Evolutionary conservation across 2,113 vertebrate species (phyloP), one percentile per base, ranked within the genome.

Genomic region (Leucosticte australis): DNA sequence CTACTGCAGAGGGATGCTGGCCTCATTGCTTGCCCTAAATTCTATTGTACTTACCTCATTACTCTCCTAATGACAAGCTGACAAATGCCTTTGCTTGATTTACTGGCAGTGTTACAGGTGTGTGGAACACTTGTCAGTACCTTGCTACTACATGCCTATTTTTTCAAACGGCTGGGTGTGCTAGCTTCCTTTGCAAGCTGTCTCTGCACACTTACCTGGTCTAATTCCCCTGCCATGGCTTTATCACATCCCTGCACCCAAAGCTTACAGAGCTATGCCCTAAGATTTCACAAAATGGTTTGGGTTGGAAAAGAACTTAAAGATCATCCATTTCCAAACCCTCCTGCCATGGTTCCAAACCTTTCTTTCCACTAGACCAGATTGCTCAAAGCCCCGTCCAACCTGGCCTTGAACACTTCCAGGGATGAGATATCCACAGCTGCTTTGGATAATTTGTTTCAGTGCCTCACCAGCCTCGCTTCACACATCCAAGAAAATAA

Each of bases 71-170:
- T 57, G 89, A 94, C 2, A 83, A 93, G 83, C 85, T 94, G 94
- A 94, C 96, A 95, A 96, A 96, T 74, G 89, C 87, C 89, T 85
- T 86, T 3, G 30, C 88, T 69, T 96, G 93, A 91, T 96, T 94
- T 96, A 94, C 92, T 97, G 87, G 80, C 53, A 10, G 70, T 79
- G 71, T 94, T 95, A 95, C 87, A 96, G 95, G 94, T 92, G 93
- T 94, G 92, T 83, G 88, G 96, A 94, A 82, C 92, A 93, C 94
- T 96, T 96, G 93, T 95, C 86, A 62, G 93, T 89, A 88, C 80
- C 62, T 91, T 95, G 94, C 94, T 95, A 89, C 93, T 96, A 96
- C 95, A 95, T 92, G 95, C 77, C 95, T 94, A 46, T 73, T 92
- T 94, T 97, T 96, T 95, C 94, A 90, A 96, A 76, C 0, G 21